Percentiles rank a stretch among this genome's conserved stretches.
Conservation (phyloP, 2,888 invertebrate genomes). For the Chloroclystis v-ata region DNA sequence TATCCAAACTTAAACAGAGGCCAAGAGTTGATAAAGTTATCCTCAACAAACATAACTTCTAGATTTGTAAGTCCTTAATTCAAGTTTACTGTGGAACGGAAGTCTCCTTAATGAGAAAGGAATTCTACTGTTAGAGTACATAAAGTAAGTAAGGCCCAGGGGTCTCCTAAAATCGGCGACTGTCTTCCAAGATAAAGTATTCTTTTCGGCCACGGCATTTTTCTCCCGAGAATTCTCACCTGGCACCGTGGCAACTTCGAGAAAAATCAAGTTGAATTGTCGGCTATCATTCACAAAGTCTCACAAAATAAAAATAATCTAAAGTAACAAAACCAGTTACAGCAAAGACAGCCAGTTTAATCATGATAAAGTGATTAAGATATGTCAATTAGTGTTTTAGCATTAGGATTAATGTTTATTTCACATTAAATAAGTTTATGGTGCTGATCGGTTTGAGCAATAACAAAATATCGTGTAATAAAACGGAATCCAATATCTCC, state of each 20-base stretch:
- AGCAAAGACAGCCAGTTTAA: constrained; percentile 8
- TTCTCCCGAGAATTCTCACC: constrained; percentile 25
- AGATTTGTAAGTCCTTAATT: constrained; percentile 28
- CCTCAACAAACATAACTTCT: constrained; percentile 29
- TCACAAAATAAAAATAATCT: constrained; percentile 13
- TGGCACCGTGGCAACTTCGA: constrained; percentile 16
- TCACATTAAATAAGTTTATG: constrained; percentile 18
- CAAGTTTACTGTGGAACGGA: constrained; percentile 26
- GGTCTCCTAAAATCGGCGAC: constrained; percentile 24
- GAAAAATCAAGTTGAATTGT: constrained; percentile 15
- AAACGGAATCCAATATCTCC: constrained; percentile 20
- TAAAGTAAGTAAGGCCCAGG: constrained; percentile 24
- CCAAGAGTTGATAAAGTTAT: constrained; percentile 27
- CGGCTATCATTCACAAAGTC: constrained; percentile 14
- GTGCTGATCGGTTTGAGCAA: constrained; percentile 7
- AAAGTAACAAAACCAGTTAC: constrained; percentile 7
- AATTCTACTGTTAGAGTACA: constrained; percentile 26
- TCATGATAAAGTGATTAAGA: constrained; percentile 17
- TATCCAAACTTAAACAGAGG: constrained; percentile 21
- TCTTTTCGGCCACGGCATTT: constrained; percentile 20
- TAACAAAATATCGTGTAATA: constrained; percentile 20
- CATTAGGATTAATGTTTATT: constrained; percentile 11
- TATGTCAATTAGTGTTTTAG: constrained; percentile 11
- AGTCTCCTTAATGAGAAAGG: constrained; percentile 27
- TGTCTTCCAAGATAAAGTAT: constrained; percentile 24